A percentile compares a stretch with the other conserved stretches of the same genome.
Conservation (phyloP, 2,797 vertebrate species). For the Avahi laniger region DNA sequence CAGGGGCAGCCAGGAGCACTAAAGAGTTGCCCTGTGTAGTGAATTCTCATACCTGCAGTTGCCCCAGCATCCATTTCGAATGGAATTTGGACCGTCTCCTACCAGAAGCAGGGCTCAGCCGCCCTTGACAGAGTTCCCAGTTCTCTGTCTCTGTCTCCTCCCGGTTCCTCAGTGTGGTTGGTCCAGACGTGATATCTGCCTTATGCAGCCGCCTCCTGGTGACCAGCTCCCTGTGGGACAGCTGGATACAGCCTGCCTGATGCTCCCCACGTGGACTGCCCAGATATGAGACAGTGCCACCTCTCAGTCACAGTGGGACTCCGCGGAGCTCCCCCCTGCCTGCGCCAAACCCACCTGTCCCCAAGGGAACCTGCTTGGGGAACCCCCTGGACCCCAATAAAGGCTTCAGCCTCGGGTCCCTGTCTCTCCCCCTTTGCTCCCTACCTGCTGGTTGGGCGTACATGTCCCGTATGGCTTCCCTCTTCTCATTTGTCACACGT, state of each 20-base stretch:
- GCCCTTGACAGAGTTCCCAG: neutral
- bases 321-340: rapidly evolving
- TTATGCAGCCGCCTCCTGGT: neutral
- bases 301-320: neutral
- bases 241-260: neutral
- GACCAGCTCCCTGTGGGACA: neutral
- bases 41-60: neutral
- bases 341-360: neutral
- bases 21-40: neutral
- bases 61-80: neutral
- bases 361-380: too few relatives aligned
- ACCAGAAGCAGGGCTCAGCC: neutral
- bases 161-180: rapidly evolving
- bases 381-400: neutral
- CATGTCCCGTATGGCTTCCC: neutral
- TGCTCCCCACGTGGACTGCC: neutral
- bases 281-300: neutral
- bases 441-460: rapidly evolving
- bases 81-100: neutral
- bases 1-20: neutral
- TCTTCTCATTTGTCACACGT: neutral
- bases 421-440: neutral
- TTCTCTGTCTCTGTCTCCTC: neutral
- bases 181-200: neutral
- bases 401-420: neutral